Evolutionary conservation across 2,888 invertebrate species (phyloP), one percentile per base, ranked within the genome.

Genomic region (Pocota personata): DNA sequence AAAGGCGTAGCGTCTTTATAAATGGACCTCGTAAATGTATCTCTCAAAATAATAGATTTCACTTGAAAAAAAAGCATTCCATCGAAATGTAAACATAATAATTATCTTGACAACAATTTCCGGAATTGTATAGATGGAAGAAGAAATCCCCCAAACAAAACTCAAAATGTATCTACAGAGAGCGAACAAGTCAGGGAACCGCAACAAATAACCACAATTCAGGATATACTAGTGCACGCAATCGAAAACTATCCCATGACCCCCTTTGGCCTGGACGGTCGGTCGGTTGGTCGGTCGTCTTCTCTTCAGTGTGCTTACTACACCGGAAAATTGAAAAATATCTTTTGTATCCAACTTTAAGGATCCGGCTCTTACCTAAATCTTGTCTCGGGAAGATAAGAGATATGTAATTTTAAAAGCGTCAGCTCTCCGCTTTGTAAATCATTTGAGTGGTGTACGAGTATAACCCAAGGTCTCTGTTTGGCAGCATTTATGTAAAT

Each of bases 51-150:
- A 83, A 83, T 83, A 79, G 79, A 79, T 79, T 83, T 83, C 78
- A 72, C n/a, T 72, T 24, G 66, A 60, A 66, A 72, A 66, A 50
- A 72, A 21, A n/a, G n/a, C 78, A 83, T 79, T 75, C 75, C 84
- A 75, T 84, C 55, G 57, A 71, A 84, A 80, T 80, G 80, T 80
- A 75, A 84, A 80, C 75, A 91, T 90, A 91, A 91, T 91, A 91
- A 92, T 92, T 91, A 91, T 91, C 91, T 91, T 92, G 92, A 92
- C 92, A 91, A 91, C 91, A 91, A 91, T 91, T 92, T 91, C 91
- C 91, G 92, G 91, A 89, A 91, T 91, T 90, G 48, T 35, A 50
- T 14, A 19, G n/a, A 30, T 40, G 48, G n/a, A n/a, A n/a, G n/a
- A n/a, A n/a, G n/a, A n/a, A n/a, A n/a, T n/a, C 50, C 48, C 50